Conservation (phyloP, 2,113 vertebrate genomes). For the Excalfactoria chinensis region DNA sequence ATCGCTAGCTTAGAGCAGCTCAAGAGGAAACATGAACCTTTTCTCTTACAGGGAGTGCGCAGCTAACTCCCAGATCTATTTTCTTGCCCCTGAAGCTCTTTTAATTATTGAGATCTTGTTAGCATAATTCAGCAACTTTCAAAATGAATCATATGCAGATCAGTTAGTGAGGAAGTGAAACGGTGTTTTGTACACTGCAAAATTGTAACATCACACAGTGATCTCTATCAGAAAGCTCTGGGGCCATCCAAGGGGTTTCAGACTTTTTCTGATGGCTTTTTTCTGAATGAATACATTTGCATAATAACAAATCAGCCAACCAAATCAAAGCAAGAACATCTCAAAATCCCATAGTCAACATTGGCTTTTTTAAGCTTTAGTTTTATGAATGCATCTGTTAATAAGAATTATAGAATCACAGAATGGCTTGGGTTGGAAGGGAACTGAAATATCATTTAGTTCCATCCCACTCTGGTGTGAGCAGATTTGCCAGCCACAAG, state of each 20-base stretch:
- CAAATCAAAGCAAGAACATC: not conserved
- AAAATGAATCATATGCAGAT: conserved; percentile 7
- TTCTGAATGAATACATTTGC: not conserved
- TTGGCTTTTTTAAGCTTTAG: not conserved
- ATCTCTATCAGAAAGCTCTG: not conserved
- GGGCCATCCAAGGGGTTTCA: not conserved
- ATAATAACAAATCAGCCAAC: not conserved
- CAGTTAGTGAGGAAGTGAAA: not conserved
- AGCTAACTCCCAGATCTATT: not conserved
- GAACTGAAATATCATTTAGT: too few relatives aligned
- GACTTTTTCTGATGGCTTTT: not conserved
- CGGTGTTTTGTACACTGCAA: not conserved
- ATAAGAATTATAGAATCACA: too few relatives aligned
- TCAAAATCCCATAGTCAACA: not conserved
- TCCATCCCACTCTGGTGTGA: too few relatives aligned
- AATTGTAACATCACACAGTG: not conserved
- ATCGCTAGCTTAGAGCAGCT: conserved; percentile 34
- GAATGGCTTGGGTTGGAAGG: too few relatives aligned
- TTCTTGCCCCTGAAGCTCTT: not conserved
- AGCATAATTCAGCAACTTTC: conserved; percentile 18
- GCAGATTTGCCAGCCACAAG: too few relatives aligned
- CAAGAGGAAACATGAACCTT: conserved; percentile 24
- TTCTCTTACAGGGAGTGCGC: not conserved
- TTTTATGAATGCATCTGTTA: not conserved
- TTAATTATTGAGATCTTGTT: conserved; percentile 33